Percentiles rank a stretch among this genome's conserved stretches.
These are phyloP conservation scores for Pelmatolapia mariae DNA, from an alignment of 2,113 vertebrate genomes.

Conservation along the genomic window DNA sequence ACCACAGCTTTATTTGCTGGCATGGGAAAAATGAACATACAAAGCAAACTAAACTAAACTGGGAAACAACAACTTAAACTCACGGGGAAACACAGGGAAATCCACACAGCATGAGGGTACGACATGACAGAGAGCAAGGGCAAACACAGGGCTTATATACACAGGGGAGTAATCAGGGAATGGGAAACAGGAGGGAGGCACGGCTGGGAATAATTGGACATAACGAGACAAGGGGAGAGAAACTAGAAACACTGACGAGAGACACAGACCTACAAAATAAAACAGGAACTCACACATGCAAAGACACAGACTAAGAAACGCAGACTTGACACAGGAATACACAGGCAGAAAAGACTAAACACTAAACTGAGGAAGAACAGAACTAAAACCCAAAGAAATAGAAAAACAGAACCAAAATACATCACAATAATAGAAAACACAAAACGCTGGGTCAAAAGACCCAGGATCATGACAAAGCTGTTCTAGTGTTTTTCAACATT, in stretches of 20 bases:
- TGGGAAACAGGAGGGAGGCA: background rate
- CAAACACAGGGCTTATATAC: background rate
- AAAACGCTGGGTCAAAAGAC: background rate
- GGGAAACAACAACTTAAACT: background rate
- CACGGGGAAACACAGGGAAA: accelerated
- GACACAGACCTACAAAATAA: background rate
- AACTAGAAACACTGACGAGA: background rate
- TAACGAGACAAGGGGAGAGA: background rate
- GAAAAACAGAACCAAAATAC: background rate
- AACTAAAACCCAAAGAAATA: background rate
- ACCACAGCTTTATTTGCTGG: background rate
- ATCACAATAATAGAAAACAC: background rate
- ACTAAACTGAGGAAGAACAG: background rate
- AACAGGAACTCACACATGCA: background rate
- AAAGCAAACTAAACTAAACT: background rate
- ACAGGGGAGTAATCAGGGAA: background rate
- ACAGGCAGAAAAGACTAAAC: no score
- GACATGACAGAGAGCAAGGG: accelerated
- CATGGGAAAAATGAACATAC: background rate
- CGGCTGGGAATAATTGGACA: background rate
- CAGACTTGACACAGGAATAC: no score
- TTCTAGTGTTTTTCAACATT: background rate
- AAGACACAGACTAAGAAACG: background rate
- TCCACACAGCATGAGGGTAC: accelerated
- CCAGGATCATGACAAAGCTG: background rate